These are phyloP conservation scores for Peromyscus californicus DNA, from an alignment of 2,113 vertebrate species.

Conservation along the genomic window DNA sequence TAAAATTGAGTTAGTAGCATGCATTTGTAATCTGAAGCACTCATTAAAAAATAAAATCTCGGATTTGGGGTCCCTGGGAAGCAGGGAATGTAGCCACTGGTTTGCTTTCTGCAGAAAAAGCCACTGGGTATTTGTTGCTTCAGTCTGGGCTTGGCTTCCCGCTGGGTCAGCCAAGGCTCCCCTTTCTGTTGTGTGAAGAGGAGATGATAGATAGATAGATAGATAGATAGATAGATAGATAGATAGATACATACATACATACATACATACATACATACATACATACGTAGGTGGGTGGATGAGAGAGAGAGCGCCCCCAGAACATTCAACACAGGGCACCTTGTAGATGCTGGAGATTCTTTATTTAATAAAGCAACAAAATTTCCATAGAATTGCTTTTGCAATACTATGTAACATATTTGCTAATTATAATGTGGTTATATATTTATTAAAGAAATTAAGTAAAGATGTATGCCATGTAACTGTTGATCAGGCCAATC, in stretches of 20 bases:
- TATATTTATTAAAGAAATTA: constrained; percentile 7
- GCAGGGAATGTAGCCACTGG: background rate
- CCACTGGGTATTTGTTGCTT: background rate
- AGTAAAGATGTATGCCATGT: background rate
- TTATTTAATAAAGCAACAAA: background rate
- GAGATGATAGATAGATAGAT: too few species aligned
- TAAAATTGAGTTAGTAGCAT: constrained; percentile 17
- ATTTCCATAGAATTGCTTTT: background rate
- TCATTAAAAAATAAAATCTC: background rate
- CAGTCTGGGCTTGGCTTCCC: background rate
- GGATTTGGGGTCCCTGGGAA: background rate
- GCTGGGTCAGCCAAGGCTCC: background rate
- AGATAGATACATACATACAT: too few species aligned
- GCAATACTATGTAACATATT: background rate
- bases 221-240: too few species aligned
- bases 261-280: too few species aligned
- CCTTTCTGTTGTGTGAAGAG: background rate
- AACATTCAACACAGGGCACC: background rate
- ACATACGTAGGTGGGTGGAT: too few species aligned
- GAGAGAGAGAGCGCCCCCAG: too few species aligned
- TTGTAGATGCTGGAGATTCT: background rate
- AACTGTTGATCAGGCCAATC: background rate
- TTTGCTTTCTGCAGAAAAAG: background rate
- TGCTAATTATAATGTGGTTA: constrained; percentile 36
- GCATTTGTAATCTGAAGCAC: constrained; percentile 18